Conservation (phyloP, 92 coral and sea anemone genomes). For the Umimayanthus kanabou region DNA sequence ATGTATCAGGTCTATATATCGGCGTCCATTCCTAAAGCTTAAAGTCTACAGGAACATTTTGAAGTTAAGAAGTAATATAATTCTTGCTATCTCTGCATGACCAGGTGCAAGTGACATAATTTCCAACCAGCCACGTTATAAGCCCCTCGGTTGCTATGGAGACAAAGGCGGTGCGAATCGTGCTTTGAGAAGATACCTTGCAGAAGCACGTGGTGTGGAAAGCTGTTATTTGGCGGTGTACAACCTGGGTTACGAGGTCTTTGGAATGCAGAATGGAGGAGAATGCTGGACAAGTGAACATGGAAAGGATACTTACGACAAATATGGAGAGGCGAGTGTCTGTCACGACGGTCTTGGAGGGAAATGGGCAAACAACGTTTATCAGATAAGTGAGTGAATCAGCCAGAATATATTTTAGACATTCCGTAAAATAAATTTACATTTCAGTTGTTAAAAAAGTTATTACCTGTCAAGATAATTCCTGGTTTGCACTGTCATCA, state of each 20-base stretch:
- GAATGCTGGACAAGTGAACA: constrained; percentile 19
- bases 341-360: constrained; percentile 20
- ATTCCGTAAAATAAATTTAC: too few species aligned
- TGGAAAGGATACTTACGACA: neutral
- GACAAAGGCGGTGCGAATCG: neutral
- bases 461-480: too few species aligned
- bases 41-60: too few species aligned
- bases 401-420: neutral
- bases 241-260: neutral
- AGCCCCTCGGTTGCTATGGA: constrained; percentile 3
- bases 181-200: neutral
- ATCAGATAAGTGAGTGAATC: constrained; percentile 10
- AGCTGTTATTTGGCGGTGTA: neutral
- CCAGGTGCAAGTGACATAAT: neutral
- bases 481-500: too few species aligned
- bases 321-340: neutral
- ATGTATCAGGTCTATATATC: too few species aligned
- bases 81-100: too few species aligned
- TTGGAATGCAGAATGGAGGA: constrained; percentile 1
- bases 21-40: too few species aligned
- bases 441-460: too few species aligned
- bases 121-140: neutral
- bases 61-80: too few species aligned
- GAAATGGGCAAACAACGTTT: constrained; percentile 10
- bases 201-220: neutral